Evolutionary conservation across 2,113 vertebrate genomes (phyloP), one percentile per base, ranked within the genome.

Genomic region (Motacilla alba): DNA sequence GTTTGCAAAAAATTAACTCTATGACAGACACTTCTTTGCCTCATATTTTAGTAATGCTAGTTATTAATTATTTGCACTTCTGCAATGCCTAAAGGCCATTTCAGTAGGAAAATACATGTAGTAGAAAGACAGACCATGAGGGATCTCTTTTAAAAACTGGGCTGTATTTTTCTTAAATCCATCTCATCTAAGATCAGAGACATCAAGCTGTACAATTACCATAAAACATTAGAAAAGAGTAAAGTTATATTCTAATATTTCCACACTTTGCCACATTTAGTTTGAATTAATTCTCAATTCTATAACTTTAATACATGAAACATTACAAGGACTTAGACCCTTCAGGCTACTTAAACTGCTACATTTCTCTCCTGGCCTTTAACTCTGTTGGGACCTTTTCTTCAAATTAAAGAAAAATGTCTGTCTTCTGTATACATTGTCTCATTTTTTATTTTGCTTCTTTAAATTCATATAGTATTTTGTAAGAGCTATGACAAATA

Each of bases 1-100:
- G 53, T 85, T 94, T 85, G 53, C 41, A 89, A 74, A 94, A 84
- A 93, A 62, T 95, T 90, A 94, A 76, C 73, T 63, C 35, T 82
- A 47, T 67, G 62, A 63, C 77, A 96, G 87, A 87, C n/a, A 64
- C 68, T 73, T 64, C 63, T 72, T 69, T 58, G 53, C 43, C 37
- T 90, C n/a, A 66, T 91, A 87, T 91, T 91, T 94, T 82, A 91
- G 83, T 89, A 95, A 74, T 58, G 41, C 26, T 72, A 82, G 26
- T 84, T 89, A 93, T 85, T 77, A 90, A 94, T 82, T 95, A 79
- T 95, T 87, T 49, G 58, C 17, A 69, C 2, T 79, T 85, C 37
- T 68, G n/a, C 58, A 87, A 49, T n/a, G 49, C 50, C 82, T 91
- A 52, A 79, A 93, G 70, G 37, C 44, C n/a, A 44, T 64, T 87